A percentile compares a stretch with the other conserved stretches of the same genome.
Conservation (phyloP, 2,113 vertebrate species). For the Syrmaticus mikado region DNA sequence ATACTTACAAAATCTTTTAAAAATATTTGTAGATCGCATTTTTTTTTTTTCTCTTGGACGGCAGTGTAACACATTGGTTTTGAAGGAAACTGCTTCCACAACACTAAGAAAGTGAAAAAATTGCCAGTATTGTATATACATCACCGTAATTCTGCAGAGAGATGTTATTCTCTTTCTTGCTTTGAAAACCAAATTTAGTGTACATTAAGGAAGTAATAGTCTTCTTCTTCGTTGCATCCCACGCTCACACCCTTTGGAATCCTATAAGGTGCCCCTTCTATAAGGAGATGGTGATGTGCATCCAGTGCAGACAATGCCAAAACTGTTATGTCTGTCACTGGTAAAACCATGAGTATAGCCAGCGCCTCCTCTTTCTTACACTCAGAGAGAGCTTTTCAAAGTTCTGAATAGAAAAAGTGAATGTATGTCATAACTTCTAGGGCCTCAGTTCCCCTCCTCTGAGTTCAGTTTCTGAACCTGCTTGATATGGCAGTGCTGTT, state of each 20-base stretch:
- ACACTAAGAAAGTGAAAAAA: neutral
- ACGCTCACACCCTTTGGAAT: neutral
- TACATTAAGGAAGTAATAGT: neutral
- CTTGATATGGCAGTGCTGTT: conserved; percentile 1
- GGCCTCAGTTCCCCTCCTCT: neutral
- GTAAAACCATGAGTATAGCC: conserved; percentile 36
- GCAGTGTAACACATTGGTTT: neutral
- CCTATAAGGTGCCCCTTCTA: neutral
- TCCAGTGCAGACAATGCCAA: conserved; percentile 1
- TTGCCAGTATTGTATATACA: neutral
- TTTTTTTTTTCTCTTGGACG: neutral
- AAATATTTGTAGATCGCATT: neutral
- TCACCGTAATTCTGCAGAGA: neutral
- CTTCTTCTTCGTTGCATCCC: neutral
- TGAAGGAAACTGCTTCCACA: neutral
- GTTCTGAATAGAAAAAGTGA: conserved; percentile 22
- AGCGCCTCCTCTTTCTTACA: conserved; percentile 53
- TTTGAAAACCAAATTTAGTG: neutral
- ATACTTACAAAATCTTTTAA: neutral
- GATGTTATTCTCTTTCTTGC: neutral
- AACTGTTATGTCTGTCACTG: conserved; percentile 32
- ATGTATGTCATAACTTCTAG: neutral
- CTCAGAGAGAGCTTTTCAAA: conserved; percentile 32
- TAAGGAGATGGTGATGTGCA: conserved; percentile 21
- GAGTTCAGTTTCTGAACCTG: neutral